phyloP scores from a whole-genome alignment of 2,113 vertebrate genomes.

The Xiphorhynchus elegans region DNA sequence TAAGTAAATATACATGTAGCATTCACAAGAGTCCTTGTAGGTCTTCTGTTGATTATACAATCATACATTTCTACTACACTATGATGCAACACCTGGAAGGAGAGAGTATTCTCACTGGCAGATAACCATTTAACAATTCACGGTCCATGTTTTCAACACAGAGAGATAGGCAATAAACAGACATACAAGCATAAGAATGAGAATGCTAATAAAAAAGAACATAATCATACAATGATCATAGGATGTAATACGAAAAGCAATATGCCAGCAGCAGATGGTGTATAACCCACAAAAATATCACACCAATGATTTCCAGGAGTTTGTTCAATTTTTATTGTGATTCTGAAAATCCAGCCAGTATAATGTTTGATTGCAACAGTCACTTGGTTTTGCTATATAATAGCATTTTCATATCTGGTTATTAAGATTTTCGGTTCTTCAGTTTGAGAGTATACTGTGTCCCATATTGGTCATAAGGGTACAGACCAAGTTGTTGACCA shows the following conservation, averaged over 20 bases:
- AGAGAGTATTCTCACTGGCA: not conserved
- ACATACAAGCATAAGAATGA: not conserved
- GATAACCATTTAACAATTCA: not conserved
- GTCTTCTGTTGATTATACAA: not conserved
- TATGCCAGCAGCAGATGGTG: not conserved
- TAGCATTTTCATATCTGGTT: not conserved
- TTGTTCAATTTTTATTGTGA: not conserved
- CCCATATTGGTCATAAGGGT: not conserved
- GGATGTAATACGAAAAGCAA: not conserved
- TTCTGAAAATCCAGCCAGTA: not conserved
- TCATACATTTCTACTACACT: not conserved
- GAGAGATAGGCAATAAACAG: not conserved
- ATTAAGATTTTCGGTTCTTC: not conserved
- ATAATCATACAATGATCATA: not conserved
- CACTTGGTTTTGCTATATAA: not conserved
- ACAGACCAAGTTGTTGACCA: not conserved
- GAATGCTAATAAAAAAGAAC: not conserved
- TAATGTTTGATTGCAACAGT: not conserved
- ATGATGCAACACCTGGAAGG: not conserved
- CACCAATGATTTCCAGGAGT: not conserved
- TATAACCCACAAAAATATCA: not conserved
- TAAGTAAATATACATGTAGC: not conserved
- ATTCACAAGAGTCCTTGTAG: not conserved
- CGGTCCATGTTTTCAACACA: not conserved
- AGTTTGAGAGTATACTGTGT: not conserved